A percentile compares a stretch with the other conserved stretches of the same genome.
Evolutionary conservation across 2,888 invertebrate species (phyloP).

Genomic region (Dryadula phaetusa): DNA sequence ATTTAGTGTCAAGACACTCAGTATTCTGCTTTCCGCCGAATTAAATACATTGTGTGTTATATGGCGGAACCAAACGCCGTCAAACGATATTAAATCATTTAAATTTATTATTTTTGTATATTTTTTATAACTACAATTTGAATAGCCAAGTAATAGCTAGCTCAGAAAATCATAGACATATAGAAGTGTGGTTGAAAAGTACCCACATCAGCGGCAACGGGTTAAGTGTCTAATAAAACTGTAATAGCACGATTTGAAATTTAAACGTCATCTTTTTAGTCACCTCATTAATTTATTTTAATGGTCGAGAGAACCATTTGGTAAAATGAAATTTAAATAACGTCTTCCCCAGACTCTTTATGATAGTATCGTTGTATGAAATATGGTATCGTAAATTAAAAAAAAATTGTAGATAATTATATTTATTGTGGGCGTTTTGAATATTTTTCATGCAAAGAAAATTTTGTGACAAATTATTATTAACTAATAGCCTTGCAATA

Average conservation of each 20-base stretch:
- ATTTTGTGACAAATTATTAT: background rate
- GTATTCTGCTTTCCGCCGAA: too few species aligned
- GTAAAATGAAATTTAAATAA: constrained; percentile 41
- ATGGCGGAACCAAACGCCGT: too few species aligned
- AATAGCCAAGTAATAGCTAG: too few species aligned
- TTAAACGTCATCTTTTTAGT: constrained; percentile 20
- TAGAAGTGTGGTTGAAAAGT: background rate
- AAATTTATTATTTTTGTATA: too few species aligned
- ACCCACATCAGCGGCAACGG: constrained; percentile 15
- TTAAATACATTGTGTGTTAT: too few species aligned
- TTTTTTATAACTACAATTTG: too few species aligned
- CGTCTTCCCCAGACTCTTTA: constrained; percentile 26
- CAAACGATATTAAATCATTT: too few species aligned
- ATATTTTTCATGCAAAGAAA: background rate
- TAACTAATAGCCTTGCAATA: too few species aligned
- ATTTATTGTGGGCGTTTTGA: background rate
- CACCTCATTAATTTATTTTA: constrained; percentile 34
- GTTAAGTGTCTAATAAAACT: constrained; percentile 22
- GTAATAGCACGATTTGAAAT: constrained; percentile 17
- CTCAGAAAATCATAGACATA: background rate
- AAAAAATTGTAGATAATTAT: constrained; percentile 12
- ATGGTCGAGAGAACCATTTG: constrained; percentile 33
- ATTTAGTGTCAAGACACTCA: too few species aligned
- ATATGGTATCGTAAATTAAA: constrained; percentile 19
- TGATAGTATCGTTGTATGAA: constrained; percentile 23